Evolutionary conservation across 2,888 invertebrate species (phyloP).

Genomic region (Lasioglossum pauxillum): DNA sequence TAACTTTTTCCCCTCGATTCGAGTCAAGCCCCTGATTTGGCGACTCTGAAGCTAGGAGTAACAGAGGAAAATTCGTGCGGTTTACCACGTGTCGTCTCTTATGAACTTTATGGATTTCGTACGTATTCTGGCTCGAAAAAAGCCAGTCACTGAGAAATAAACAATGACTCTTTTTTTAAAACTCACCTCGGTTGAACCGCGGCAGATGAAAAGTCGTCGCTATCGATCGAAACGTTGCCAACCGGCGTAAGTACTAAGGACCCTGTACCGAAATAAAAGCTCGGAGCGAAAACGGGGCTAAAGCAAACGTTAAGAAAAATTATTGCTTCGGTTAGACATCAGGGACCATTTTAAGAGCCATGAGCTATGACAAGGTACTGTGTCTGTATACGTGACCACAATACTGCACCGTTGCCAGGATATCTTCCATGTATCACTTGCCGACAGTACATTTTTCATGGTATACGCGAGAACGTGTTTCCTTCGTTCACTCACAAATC

Average conservation of each 20-base stretch:
- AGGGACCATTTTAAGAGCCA: constrained; percentile 27
- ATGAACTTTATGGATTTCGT: too few relatives aligned
- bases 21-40: too few relatives aligned
- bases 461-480: constrained; percentile 33
- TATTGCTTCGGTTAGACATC: constrained; percentile 54
- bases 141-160: not conserved
- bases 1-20: too few relatives aligned
- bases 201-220: not conserved
- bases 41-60: too few relatives aligned
- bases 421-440: constrained; percentile 58
- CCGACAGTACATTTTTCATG: constrained; percentile 61
- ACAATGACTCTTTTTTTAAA: not conserved
- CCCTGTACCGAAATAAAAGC: constrained; percentile 22
- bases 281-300: not conserved
- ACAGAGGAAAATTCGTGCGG: too few relatives aligned
- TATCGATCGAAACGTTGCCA: constrained; percentile 16
- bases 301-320: constrained; percentile 59
- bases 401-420: constrained; percentile 40
- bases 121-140: not conserved
- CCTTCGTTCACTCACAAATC: constrained; percentile 45
- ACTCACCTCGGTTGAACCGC: not conserved
- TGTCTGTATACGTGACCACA: constrained; percentile 54
- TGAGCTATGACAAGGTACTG: constrained; percentile 38
- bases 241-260: not conserved
- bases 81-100: too few relatives aligned